Conservation (phyloP, 2,888 invertebrate genomes). For the Gymnocheta viridis region DNA sequence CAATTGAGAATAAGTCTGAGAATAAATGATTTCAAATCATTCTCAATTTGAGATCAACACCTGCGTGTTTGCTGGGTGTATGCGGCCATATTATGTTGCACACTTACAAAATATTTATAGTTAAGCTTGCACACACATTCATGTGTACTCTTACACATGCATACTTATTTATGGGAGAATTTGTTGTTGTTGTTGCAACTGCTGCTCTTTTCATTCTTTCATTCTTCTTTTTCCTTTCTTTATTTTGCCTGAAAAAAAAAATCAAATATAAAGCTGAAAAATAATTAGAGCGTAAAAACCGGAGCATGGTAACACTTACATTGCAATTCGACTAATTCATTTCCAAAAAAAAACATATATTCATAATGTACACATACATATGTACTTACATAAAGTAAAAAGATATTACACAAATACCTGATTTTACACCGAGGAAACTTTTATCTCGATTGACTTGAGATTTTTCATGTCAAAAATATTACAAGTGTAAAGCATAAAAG, state of each 20-base stretch:
- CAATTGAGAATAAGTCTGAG: no score
- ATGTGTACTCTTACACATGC: background rate
- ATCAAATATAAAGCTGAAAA: constrained; percentile 74
- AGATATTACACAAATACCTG: constrained; percentile 23
- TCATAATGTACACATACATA: constrained; percentile 19
- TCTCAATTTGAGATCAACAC: no score
- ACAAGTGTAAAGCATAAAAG: constrained; percentile 11
- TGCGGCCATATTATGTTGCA: constrained; percentile 23
- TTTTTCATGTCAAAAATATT: constrained; percentile 15
- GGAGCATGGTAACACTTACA: constrained; percentile 76
- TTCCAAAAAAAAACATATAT: constrained; percentile 51
- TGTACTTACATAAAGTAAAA: constrained; percentile 8
- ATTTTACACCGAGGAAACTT: constrained; percentile 24
- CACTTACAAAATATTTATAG: constrained; percentile 36
- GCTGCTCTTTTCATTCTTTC: constrained; percentile 43
- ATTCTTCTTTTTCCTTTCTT: constrained; percentile 4
- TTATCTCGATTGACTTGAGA: background rate
- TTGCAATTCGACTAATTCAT: constrained; percentile 73
- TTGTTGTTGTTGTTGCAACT: constrained; percentile 41
- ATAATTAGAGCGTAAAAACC: constrained; percentile 81
- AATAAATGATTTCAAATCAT: no score
- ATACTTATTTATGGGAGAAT: constrained; percentile 18
- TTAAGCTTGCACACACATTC: background rate
- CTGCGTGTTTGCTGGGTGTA: background rate
- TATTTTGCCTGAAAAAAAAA: constrained; percentile 27